phyloP scores from a whole-genome alignment of 2,113 vertebrate species.

The Halcyon senegalensis region DNA sequence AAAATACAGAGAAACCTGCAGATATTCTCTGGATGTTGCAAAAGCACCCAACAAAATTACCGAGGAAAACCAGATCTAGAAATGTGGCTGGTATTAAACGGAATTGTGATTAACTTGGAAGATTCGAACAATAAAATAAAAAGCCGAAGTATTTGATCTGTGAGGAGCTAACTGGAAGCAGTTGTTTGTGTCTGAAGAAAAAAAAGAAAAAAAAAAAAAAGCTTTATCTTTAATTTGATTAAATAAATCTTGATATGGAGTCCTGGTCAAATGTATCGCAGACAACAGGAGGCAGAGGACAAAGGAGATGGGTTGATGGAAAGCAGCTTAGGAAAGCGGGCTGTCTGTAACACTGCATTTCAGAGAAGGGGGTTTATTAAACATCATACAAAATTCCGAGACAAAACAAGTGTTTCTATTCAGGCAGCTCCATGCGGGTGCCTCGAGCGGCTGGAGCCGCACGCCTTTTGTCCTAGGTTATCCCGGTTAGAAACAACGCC shows the following conservation, averaged over 20 bases:
- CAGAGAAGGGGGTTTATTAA: slow-evolving; percentile 12
- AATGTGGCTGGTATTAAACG: background rate
- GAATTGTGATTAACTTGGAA: background rate
- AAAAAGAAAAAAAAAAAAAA: background rate
- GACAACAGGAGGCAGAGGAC: slow-evolving; percentile 4
- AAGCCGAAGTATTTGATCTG: background rate
- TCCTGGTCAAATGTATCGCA: slow-evolving; percentile 14
- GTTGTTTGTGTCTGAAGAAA: background rate
- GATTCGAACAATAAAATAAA: background rate
- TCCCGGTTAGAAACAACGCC: background rate
- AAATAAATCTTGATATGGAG: slow-evolving; percentile 6
- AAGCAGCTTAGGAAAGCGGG: background rate
- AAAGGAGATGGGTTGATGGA: background rate
- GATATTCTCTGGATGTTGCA: background rate
- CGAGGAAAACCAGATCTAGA: background rate
- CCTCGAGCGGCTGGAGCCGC: background rate
- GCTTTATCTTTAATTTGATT: slow-evolving; percentile 13
- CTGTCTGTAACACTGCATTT: background rate
- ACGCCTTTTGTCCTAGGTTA: background rate
- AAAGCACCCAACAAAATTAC: background rate
- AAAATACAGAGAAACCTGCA: background rate
- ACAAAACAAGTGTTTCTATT: background rate
- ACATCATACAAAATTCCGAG: background rate
- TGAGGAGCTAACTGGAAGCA: background rate
- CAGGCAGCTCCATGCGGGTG: background rate